A percentile compares a stretch with the other conserved stretches of the same genome.
These are phyloP conservation scores for Oncorhynchus kisutch DNA, from an alignment of 2,113 vertebrate species.

Conservation along the genomic window DNA sequence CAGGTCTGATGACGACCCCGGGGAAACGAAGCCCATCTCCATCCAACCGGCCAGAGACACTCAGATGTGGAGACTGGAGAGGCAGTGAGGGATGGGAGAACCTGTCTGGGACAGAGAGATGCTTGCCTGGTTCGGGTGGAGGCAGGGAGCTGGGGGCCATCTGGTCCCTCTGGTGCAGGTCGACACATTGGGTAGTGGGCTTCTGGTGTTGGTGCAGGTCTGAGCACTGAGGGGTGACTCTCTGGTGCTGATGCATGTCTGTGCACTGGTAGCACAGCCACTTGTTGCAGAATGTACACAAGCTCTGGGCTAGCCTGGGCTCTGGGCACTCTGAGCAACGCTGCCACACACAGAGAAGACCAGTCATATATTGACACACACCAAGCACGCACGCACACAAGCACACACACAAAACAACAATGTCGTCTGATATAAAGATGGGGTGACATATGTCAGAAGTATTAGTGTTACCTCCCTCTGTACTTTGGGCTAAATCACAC, in stretches of 20 bases:
- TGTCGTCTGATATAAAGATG: slow-evolving; percentile 23
- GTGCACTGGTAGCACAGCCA: slow-evolving; percentile 80
- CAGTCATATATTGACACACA: not conserved
- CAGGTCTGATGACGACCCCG: slow-evolving; percentile 1
- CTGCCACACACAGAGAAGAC: slow-evolving; percentile 43
- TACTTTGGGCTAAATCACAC: slow-evolving; percentile 35
- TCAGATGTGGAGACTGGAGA: not conserved
- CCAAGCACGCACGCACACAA: not conserved
- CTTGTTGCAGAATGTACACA: slow-evolving; percentile 80
- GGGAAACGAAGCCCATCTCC: not conserved
- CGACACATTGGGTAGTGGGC: slow-evolving; percentile 52
- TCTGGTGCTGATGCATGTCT: slow-evolving; percentile 76
- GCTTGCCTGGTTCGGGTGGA: slow-evolving; percentile 58
- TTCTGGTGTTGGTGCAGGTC: slow-evolving; percentile 61
- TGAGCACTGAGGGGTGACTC: slow-evolving; percentile 39
- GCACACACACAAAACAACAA: not conserved
- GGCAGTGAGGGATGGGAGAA: not conserved
- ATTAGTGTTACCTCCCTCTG: slow-evolving; percentile 7
- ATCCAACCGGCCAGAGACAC: slow-evolving; percentile 14
- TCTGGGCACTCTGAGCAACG: slow-evolving; percentile 75
- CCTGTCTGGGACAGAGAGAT: not conserved
- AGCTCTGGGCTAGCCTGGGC: slow-evolving; percentile 70
- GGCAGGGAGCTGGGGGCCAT: slow-evolving; percentile 53
- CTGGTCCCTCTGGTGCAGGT: slow-evolving; percentile 60
- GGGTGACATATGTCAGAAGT: slow-evolving; percentile 24